Conservation (phyloP, 1,140 invertebrate species). For the Harpegnathos saltator region DNA sequence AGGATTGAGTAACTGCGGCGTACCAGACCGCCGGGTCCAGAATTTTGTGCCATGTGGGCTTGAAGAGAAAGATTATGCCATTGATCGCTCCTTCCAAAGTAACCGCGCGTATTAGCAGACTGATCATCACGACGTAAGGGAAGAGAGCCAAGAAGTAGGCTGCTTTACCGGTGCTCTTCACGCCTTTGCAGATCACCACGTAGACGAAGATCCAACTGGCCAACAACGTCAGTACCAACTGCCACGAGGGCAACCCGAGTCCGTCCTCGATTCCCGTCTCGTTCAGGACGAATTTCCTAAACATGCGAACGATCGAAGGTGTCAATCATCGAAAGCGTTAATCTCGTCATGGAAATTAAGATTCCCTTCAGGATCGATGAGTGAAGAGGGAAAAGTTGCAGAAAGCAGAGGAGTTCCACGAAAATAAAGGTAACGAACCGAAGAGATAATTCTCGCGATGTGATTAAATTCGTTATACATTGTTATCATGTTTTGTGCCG, state of each 20-base stretch:
- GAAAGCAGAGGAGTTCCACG: background rate
- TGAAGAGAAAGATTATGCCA: slow-evolving; percentile 91
- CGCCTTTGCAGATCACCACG: slow-evolving; percentile 91
- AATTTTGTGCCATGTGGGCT: slow-evolving; percentile 88
- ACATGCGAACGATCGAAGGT: slow-evolving; percentile 34
- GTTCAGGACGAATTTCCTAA: slow-evolving; percentile 89
- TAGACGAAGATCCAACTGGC: slow-evolving; percentile 92
- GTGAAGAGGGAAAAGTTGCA: background rate
- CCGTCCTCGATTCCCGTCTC: slow-evolving; percentile 90
- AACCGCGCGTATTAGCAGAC: slow-evolving; percentile 90
- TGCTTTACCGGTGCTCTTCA: slow-evolving; percentile 91
- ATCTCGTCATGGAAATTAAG: background rate
- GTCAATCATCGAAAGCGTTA: background rate
- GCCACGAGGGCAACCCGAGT: slow-evolving; percentile 91
- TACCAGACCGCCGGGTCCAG: slow-evolving; percentile 90
- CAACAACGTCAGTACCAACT: slow-evolving; percentile 90
- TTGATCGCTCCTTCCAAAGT: slow-evolving; percentile 91
- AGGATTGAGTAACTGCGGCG: slow-evolving; percentile 91
- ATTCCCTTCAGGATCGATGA: background rate
- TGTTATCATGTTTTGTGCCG: slow-evolving; percentile 1
- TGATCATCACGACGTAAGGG: slow-evolving; percentile 93
- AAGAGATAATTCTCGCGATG: background rate
- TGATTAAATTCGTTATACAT: background rate
- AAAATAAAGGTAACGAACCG: slow-evolving; percentile 3
- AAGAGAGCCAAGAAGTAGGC: slow-evolving; percentile 94